Conservation (phyloP, 1,140 invertebrate species). For the Conopomorpha cramerella region DNA sequence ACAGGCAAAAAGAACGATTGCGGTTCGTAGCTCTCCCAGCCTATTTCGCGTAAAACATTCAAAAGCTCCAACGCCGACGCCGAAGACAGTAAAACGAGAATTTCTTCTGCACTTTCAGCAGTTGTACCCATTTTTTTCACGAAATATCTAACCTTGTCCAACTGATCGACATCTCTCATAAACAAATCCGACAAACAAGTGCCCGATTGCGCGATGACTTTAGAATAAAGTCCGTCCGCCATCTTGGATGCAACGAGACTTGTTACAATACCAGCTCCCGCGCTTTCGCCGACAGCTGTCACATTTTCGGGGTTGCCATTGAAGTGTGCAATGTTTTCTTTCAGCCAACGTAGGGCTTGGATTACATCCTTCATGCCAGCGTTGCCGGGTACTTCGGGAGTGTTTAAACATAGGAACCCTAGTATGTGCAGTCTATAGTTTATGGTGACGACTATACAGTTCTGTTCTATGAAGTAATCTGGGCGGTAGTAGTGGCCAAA, state of each 20-base stretch:
- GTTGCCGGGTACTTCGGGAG: conserved; percentile 65
- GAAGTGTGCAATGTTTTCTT: conserved; percentile 61
- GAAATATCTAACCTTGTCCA: conserved; percentile 31
- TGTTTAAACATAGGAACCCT: conserved; percentile 67
- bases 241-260: conserved; percentile 70
- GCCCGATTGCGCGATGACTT: conserved; percentile 65
- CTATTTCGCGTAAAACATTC: conserved; percentile 19
- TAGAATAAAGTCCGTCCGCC: conserved; percentile 61
- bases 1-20: conserved; percentile 31
- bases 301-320: conserved; percentile 74
- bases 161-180: conserved; percentile 30
- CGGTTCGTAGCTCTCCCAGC: conserved; percentile 22
- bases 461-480: conserved; percentile 67
- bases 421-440: conserved; percentile 70
- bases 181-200: conserved; percentile 63
- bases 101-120: conserved; percentile 20
- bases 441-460: conserved; percentile 70
- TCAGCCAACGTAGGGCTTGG: conserved; percentile 47
- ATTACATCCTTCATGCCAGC: conserved; percentile 70
- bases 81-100: conserved; percentile 48
- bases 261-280: conserved; percentile 69
- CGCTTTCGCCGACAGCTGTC: conserved; percentile 75
- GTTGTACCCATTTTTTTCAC: conserved; percentile 40
- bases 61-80: conserved; percentile 43
- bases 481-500: conserved; percentile 59